Conservation (phyloP, 2,797 vertebrate species). For the Sternotherus odoratus region DNA sequence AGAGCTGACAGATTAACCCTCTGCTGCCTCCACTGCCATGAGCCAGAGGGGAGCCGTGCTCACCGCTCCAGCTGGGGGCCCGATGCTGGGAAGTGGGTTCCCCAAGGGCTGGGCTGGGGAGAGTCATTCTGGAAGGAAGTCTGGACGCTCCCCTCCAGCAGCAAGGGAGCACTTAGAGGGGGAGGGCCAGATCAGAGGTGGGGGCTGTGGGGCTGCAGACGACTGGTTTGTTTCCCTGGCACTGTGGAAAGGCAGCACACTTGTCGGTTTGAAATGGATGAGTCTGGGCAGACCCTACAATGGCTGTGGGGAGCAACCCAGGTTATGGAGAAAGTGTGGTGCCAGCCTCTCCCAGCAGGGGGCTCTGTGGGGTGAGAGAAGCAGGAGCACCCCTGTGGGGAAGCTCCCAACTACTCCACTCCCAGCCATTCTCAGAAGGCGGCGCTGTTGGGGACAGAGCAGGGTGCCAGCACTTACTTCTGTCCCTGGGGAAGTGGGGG, state of each 20-base stretch:
- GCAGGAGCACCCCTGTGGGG: neutral
- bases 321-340: neutral
- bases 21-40: constrained; percentile 17
- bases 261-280: neutral
- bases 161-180: neutral
- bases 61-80: neutral
- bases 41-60: neutral
- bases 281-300: neutral
- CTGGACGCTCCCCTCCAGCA: accelerated
- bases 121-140: accelerated
- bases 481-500: neutral
- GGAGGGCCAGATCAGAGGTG: accelerated
- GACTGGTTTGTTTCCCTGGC: neutral
- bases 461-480: neutral
- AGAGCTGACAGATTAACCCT: constrained; percentile 83
- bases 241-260: neutral
- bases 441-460: neutral
- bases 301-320: neutral
- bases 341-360: neutral
- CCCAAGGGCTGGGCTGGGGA: neutral
- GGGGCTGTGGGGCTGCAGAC: too few species aligned
- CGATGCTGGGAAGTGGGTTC: neutral
- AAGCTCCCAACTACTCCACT: neutral
- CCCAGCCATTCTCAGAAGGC: neutral
- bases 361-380: neutral